phyloP scores from a whole-genome alignment of 1,140 invertebrate genomes.

The Aphelenchoides besseyi region DNA sequence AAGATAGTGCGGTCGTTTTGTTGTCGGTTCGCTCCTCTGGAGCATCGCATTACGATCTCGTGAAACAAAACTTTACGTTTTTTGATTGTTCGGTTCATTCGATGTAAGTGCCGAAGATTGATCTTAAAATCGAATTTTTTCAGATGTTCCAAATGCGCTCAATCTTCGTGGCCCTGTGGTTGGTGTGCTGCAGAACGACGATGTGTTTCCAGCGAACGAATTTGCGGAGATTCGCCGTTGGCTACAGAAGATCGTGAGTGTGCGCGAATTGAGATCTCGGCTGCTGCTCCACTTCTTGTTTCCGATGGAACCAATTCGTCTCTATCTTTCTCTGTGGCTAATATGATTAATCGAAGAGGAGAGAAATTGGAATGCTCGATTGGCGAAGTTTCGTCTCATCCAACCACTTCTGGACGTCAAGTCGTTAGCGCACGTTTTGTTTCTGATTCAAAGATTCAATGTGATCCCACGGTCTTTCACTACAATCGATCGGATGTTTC shows the following conservation, averaged over 20 bases:
- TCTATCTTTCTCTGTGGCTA: slow-evolving; percentile 38
- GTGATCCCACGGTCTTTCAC: neutral
- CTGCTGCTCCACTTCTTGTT: slow-evolving; percentile 30
- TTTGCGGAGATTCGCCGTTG: neutral
- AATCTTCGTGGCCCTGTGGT: slow-evolving; percentile 48
- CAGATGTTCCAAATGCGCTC: slow-evolving; percentile 51
- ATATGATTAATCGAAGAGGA: slow-evolving; percentile 14
- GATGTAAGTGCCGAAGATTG: slow-evolving; percentile 40
- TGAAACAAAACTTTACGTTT: slow-evolving; percentile 43
- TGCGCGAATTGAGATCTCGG: slow-evolving; percentile 7
- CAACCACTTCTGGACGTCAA: neutral
- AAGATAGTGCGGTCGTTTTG: slow-evolving; percentile 24
- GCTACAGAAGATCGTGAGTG: neutral
- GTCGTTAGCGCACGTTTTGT: neutral
- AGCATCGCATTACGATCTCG: slow-evolving; percentile 30
- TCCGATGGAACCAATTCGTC: slow-evolving; percentile 42
- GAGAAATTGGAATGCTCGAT: neutral
- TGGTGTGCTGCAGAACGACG: slow-evolving; percentile 41
- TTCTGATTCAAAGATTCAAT: neutral
- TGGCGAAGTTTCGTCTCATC: neutral
- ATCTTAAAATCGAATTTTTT: slow-evolving; percentile 8
- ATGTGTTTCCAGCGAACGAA: neutral
- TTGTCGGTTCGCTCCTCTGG: slow-evolving; percentile 38
- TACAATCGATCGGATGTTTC: neutral
- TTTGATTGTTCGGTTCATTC: slow-evolving; percentile 42